These are phyloP conservation scores for Epicauta chinensis DNA, from an alignment of 1,140 invertebrate species.

Conservation along the genomic window DNA sequence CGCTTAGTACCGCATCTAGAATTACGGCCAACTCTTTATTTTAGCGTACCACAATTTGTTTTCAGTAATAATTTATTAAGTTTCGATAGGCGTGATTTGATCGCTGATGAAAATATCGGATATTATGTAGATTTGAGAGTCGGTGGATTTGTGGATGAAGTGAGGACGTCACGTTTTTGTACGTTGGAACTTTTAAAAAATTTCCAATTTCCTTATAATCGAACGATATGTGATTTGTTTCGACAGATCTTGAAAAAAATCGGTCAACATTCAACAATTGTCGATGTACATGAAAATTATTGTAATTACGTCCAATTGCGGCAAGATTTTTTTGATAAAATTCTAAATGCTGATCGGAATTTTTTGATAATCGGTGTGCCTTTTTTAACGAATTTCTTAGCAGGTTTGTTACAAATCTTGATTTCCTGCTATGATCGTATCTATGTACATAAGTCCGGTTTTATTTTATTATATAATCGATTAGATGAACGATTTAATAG, in stretches of 20 bases:
- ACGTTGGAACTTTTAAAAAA: constrained; percentile 12
- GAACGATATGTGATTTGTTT: neutral
- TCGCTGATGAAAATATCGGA: constrained; percentile 1
- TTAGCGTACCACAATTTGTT: no score
- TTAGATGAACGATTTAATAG: neutral
- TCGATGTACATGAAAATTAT: constrained; percentile 18
- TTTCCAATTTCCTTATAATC: neutral
- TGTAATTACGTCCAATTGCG: constrained; percentile 22
- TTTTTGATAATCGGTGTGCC: constrained; percentile 30
- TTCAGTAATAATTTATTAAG: no score
- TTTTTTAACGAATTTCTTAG: constrained; percentile 34
- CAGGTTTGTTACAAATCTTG: constrained; percentile 29
- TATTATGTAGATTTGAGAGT: constrained; percentile 15
- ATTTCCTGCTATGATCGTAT: constrained; percentile 22
- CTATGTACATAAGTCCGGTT: constrained; percentile 15
- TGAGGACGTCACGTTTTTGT: constrained; percentile 25
- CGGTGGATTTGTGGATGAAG: constrained; percentile 16
- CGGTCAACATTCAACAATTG: constrained; percentile 17
- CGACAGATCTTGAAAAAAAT: neutral
- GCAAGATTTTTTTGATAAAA: constrained; percentile 20
- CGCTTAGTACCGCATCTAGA: constrained; percentile 18
- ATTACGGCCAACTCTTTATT: neutral
- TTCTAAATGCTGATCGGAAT: constrained; percentile 23
- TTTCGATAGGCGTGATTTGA: constrained; percentile 9
- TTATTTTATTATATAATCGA: constrained; percentile 20